Percentiles rank a stretch among this genome's conserved stretches.
phyloP scores from a whole-genome alignment of 1,140 invertebrate species.

The Drosophila pallidifrons region DNA sequence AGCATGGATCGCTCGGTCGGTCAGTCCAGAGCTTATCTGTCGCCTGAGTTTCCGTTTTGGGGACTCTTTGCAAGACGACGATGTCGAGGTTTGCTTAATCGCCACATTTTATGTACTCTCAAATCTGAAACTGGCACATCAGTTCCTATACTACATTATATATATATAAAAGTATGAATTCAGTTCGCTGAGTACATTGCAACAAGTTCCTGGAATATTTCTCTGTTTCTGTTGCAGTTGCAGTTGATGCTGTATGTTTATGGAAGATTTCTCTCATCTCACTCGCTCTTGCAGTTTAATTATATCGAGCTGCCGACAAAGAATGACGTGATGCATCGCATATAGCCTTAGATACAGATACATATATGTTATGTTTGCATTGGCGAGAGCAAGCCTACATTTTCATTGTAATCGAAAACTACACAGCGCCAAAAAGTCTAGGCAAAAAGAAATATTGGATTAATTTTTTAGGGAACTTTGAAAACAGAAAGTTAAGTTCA shows the following conservation, averaged over 20 bases:
- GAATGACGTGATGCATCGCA: constrained; percentile 72
- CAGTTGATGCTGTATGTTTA: constrained; percentile 43
- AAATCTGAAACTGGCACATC: constrained; percentile 56
- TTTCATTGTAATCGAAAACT: constrained; percentile 30
- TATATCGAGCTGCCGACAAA: constrained; percentile 70
- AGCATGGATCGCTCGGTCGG: constrained; percentile 48
- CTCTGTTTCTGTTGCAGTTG: constrained; percentile 5
- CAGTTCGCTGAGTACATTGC: constrained; percentile 12
- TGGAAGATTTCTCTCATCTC: background rate
- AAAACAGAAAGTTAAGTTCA: background rate
- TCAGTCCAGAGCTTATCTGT: constrained; percentile 56
- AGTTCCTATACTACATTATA: constrained; percentile 17
- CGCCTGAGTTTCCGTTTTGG: constrained; percentile 68
- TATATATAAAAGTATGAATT: background rate
- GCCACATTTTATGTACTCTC: constrained; percentile 35
- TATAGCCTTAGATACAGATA: constrained; percentile 40
- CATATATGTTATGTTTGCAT: constrained; percentile 29
- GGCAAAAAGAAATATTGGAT: background rate
- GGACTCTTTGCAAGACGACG: constrained; percentile 16
- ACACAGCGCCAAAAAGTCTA: constrained; percentile 28
- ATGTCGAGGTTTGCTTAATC: constrained; percentile 68
- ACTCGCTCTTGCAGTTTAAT: constrained; percentile 66
- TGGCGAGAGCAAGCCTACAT: constrained; percentile 7
- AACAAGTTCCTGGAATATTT: constrained; percentile 47
- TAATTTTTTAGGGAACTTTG: background rate